phyloP scores from a whole-genome alignment of 2,113 vertebrate genomes.

The Bufo bufo region DNA sequence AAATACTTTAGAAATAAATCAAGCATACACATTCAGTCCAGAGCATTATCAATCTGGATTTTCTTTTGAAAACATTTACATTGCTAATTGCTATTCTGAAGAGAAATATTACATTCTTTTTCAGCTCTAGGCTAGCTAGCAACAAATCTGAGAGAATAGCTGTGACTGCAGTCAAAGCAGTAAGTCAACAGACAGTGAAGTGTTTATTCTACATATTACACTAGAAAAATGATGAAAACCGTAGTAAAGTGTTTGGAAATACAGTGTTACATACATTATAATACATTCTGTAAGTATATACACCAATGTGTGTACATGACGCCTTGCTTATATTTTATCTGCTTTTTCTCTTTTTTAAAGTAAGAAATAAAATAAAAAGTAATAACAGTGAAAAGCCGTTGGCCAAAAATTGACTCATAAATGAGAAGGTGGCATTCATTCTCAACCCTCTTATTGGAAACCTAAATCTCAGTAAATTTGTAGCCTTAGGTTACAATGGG shows the following conservation, averaged over 20 bases:
- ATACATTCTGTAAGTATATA: not conserved
- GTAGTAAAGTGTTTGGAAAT: constrained; percentile 16
- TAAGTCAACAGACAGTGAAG: constrained; percentile 29
- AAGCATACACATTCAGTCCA: not conserved
- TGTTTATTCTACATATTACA: not conserved
- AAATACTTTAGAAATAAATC: not conserved
- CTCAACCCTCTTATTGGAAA: constrained; percentile 92
- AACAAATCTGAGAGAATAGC: constrained; percentile 26
- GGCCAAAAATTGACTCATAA: constrained; percentile 95
- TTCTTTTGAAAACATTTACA: constrained; percentile 56
- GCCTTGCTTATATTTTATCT: constrained; percentile 50
- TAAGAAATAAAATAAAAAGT: constrained; percentile 81
- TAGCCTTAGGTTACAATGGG: constrained; percentile 94
- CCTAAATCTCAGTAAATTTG: constrained; percentile 97
- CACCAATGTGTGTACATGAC: not conserved
- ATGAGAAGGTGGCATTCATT: constrained; percentile 93
- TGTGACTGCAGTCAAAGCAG: constrained; percentile 51
- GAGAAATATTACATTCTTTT: constrained; percentile 43
- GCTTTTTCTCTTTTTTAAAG: constrained; percentile 67
- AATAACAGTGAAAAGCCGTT: constrained; percentile 84
- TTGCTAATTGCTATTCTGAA: constrained; percentile 57
- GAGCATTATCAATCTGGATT: constrained; percentile 54
- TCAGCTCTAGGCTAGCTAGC: constrained; percentile 53
- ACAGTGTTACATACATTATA: constrained; percentile 6
- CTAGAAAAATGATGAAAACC: constrained; percentile 18